Percentiles rank a stretch among this genome's conserved stretches.
phyloP scores from a whole-genome alignment of 1,140 invertebrate genomes.

The Papilio polyxenes region DNA sequence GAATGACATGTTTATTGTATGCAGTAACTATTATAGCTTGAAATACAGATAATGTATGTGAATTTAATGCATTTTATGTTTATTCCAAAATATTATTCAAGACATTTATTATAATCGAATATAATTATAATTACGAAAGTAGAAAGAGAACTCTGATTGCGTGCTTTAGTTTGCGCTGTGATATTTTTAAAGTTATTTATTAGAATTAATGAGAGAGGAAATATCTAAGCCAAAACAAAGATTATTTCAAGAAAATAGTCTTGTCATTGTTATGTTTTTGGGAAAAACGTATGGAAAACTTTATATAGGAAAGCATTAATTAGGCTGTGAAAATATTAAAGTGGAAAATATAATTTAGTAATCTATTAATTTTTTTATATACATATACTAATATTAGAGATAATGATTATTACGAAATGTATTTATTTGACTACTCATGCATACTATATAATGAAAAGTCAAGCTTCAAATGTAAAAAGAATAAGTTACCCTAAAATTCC shows the following conservation, averaged over 20 bases:
- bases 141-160: neutral
- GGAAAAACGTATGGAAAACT: no score
- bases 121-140: no score
- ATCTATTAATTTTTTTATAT: neutral
- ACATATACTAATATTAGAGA: slow-evolving; percentile 24
- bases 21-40: neutral
- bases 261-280: no score
- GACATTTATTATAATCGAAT: no score
- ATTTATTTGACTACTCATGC: neutral
- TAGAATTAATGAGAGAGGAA: neutral
- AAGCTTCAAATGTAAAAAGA: slow-evolving; percentile 29
- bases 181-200: neutral
- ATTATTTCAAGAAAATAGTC: no score
- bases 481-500: slow-evolving; percentile 59
- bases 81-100: no score
- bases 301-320: no score
- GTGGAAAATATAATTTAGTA: no score
- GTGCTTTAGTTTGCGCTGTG: neutral
- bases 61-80: no score
- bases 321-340: no score
- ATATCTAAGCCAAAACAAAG: neutral
- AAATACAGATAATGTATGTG: no score
- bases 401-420: slow-evolving; percentile 20
- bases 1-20: neutral
- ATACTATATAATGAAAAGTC: slow-evolving; percentile 13